These are phyloP conservation scores for Cynaeus angustus DNA, from an alignment of 2,888 invertebrate genomes.

Conservation along the genomic window DNA sequence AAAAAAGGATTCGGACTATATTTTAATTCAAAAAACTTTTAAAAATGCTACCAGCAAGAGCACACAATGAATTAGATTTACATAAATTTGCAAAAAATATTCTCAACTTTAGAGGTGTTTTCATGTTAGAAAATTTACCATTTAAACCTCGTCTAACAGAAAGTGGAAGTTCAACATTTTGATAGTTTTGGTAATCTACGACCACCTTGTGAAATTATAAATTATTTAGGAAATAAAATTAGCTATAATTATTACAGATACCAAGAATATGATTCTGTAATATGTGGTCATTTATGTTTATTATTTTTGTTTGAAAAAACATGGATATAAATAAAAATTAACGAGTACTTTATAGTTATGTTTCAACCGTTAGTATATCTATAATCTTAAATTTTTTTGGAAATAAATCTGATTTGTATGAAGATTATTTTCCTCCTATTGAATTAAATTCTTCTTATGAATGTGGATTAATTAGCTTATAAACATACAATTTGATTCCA, in stretches of 20 bases:
- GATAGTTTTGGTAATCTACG: constrained; percentile 44
- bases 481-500: constrained; percentile 56
- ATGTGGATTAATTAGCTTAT: constrained; percentile 52
- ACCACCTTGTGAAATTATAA: constrained; percentile 42
- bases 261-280: constrained; percentile 26
- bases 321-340: constrained; percentile 26
- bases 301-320: constrained; percentile 48
- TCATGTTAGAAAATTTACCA: constrained; percentile 67
- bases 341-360: constrained; percentile 20
- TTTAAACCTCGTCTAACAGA: constrained; percentile 53
- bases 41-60: constrained; percentile 56
- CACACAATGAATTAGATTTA: constrained; percentile 62
- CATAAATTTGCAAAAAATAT: constrained; percentile 58
- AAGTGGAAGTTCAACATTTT: constrained; percentile 52
- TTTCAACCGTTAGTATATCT: constrained; percentile 49
- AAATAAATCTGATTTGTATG: constrained; percentile 48
- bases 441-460: constrained; percentile 51
- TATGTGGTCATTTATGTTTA: constrained; percentile 47
- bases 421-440: constrained; percentile 52
- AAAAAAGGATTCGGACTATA: constrained; percentile 52
- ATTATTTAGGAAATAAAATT: constrained; percentile 38
- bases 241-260: constrained; percentile 34
- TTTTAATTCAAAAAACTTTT: constrained; percentile 54
- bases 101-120: constrained; percentile 63
- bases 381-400: constrained; percentile 55